Percentiles rank a stretch among this genome's conserved stretches.
These are phyloP conservation scores for Phocoena sinus DNA, from an alignment of 2,113 vertebrate genomes.

Conservation along the genomic window DNA sequence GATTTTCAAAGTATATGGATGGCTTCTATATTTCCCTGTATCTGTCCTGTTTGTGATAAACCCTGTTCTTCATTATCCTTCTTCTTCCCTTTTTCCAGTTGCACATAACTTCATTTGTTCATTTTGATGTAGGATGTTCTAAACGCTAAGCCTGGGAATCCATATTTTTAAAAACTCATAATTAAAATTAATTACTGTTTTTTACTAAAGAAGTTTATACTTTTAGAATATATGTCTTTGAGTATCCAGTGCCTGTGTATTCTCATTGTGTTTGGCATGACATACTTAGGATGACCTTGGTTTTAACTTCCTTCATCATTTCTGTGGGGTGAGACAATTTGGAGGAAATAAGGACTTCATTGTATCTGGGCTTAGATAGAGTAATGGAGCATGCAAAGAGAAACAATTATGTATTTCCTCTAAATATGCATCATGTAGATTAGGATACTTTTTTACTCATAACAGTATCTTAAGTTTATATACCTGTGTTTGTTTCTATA, in stretches of 20 bases:
- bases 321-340: not conserved
- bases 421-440: not conserved
- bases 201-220: not conserved
- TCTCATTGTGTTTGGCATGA: not conserved
- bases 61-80: not conserved
- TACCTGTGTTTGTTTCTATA: not conserved
- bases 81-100: not conserved
- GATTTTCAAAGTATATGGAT: not conserved
- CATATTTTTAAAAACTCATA: not conserved
- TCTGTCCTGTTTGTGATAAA: not conserved
- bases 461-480: not conserved
- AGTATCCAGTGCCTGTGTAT: not conserved
- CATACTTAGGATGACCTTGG: not conserved
- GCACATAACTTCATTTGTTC: not conserved
- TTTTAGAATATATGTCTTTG: not conserved
- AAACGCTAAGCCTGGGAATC: not conserved
- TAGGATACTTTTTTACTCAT: not conserved
- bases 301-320: not conserved
- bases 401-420: not conserved
- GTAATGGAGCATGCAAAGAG: not conserved
- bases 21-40: not conserved
- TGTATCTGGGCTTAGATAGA: not conserved
- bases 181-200: not conserved
- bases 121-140: not conserved
- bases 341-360: not conserved